phyloP scores from a whole-genome alignment of 2,113 vertebrate species.

The Phasianus colchicus region DNA sequence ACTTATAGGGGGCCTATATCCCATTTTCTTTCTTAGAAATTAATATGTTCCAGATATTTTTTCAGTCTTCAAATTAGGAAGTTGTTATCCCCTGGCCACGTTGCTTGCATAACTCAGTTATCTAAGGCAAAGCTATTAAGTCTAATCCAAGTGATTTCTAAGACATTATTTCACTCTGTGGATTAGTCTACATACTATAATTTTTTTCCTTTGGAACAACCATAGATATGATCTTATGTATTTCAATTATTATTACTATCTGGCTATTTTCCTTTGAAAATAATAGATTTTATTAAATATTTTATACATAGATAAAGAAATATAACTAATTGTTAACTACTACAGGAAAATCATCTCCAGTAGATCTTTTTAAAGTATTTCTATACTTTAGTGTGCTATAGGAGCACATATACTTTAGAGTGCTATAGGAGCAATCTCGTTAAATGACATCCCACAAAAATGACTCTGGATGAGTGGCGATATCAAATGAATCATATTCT shows the following conservation, averaged over 20 bases:
- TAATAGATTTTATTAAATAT: neutral
- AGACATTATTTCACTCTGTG: neutral
- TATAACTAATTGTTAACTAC: neutral
- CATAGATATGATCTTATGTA: neutral
- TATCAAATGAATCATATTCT: neutral
- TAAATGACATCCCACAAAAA: neutral
- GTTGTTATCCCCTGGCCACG: rapidly evolving
- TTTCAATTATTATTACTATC: neutral
- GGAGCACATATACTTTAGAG: no score
- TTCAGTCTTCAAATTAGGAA: neutral
- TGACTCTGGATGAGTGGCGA: neutral
- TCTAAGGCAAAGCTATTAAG: neutral
- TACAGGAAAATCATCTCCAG: neutral
- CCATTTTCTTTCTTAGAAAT: neutral
- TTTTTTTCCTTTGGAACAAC: neutral
- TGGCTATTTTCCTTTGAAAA: neutral
- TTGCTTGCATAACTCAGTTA: rapidly evolving
- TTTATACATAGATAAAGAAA: neutral
- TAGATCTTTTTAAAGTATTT: neutral
- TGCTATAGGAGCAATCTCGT: neutral
- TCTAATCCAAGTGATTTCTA: neutral
- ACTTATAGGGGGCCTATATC: rapidly evolving
- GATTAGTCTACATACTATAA: neutral
- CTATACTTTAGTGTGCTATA: no score
- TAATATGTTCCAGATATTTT: neutral